Base-by-base conservation (phyloP, 2,888 invertebrate species). In the Craniophora ligustri region DNA sequence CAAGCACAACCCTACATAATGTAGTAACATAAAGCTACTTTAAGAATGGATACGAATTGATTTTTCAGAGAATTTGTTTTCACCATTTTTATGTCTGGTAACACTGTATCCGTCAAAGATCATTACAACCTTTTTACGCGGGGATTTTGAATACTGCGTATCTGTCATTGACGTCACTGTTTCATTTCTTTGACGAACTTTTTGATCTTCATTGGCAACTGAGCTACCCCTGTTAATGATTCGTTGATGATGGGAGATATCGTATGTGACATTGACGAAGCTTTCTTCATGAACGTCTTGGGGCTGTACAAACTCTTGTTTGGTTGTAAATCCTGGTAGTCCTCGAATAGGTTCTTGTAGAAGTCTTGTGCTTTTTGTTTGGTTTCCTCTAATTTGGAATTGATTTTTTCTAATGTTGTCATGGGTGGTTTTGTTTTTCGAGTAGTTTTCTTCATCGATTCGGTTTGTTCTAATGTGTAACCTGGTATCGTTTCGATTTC, bases 91-190 rank as follows among this genome's bases (percentile, higher is more conserved):
- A 64, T 89, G 85, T 68, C 91, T 87, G 4, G 91, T 88, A 38
- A 90, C 82, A 74, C 93, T 93, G 56, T 93, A 93, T 5, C 93
- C 92, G 75, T 92, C 93, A 71, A 86, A 86, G 39, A 93, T 92
- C 55, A 87, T 85, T 5, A 92, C 87, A 35, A 85, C 76, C 28
- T 83, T 83, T 36, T 79, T 80, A 36, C 74, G 77, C 8, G 73
- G 58, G 16, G 55, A 63, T 31, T 67, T 72, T 16, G 68, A 63
- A 30, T 72, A 54, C 30, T 62, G 72, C 16, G 73, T 54, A 51
- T 75, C 59, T 36, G 70, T 66, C 8, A 74, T 57, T 10, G 71
- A 51, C 47, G 63, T 86, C 66, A 89, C 54, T 86, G 84, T 73
- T 87, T 89, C 84, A 91, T 88, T 59, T 88, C 82, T 65, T 87